Evolutionary conservation across 2,888 invertebrate genomes (phyloP), one percentile per base, ranked within the genome.

Genomic region (Kuschelorhynchus macadamiae): DNA sequence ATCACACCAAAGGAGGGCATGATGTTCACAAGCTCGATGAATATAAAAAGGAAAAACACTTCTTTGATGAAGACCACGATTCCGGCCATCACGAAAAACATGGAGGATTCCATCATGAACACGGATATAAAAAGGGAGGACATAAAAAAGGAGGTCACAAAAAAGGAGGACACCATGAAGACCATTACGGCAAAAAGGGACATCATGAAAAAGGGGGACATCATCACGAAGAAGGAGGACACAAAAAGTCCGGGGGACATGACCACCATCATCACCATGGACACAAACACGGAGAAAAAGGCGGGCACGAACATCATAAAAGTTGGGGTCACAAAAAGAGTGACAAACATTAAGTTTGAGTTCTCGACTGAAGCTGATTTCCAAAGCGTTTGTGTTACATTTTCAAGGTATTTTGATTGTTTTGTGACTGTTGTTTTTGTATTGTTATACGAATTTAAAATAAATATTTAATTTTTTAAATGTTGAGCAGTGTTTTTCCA

Each of bases 21-120:
- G 91, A 93, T 81, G 87, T 94, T 5, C 93, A 95, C 83, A 94
- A 95, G 79, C 83, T 92, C 68, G 93, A 95, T 81, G 94, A 94
- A 83, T 93, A 89, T 83, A 92, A 93, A 81, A 94, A 94, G 82
- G 91, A 94, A 78, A 94, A 94, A 79, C 90, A 93, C 79, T 94
- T 92, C 88, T 93, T 90, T 82, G 94, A 94, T 75, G 94, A 94
- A 83, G 91, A 93, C 77, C 93, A 94, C 75, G 92, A 92, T 77
- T 90, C 90, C 42, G 93, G 91, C 0, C 92, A 92, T 75, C 92
- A 93, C 81, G 92, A 92, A 79, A 92, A 93, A 78, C 92, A 94
- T 78, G 94, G 93, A 70, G 91, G 88, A 32, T 90, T 89, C 81
- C 91, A 93, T 79, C 92, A 94, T 80, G 91, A 90, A 78, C 91